phyloP scores from a whole-genome alignment of 2,888 invertebrate genomes.

The Scaptomyza flava region DNA sequence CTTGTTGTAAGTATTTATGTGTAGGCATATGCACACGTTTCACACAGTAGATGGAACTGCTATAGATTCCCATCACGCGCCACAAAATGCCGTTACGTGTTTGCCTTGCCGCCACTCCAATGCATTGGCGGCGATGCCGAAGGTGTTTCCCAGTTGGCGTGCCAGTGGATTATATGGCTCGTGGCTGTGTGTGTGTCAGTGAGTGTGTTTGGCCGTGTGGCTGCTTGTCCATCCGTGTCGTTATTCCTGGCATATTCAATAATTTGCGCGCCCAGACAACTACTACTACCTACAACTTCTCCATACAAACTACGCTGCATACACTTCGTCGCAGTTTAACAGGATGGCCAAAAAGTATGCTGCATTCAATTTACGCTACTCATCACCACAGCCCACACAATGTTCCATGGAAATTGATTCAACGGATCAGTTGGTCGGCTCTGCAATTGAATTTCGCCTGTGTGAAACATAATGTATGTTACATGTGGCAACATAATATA shows the following conservation, averaged over 20 bases:
- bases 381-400: conserved; percentile 51
- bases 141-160: conserved; percentile 51
- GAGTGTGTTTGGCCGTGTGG: conserved; percentile 11
- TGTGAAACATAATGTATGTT: not conserved
- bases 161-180: conserved; percentile 55
- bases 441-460: conserved; percentile 22
- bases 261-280: conserved; percentile 55
- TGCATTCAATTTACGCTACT: conserved; percentile 68
- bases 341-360: conserved; percentile 57
- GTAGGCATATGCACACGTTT: conserved; percentile 76
- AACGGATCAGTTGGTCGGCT: conserved; percentile 29
- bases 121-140: conserved; percentile 33
- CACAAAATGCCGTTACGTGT: conserved; percentile 78
- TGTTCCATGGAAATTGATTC: conserved; percentile 67
- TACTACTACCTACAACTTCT: conserved; percentile 11
- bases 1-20: conserved; percentile 26
- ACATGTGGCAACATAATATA: not conserved
- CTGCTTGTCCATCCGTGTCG: conserved; percentile 43
- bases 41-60: conserved; percentile 37
- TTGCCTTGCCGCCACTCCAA: conserved; percentile 65
- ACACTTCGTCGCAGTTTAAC: conserved; percentile 54
- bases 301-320: not conserved
- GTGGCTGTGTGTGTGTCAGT: conserved; percentile 16
- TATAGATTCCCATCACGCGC: conserved; percentile 73
- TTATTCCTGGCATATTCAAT: conserved; percentile 68